Evolutionary conservation across 2,113 vertebrate genomes (phyloP), one percentile per base, ranked within the genome.

Genomic region (Aldabrachelys gigantea): DNA sequence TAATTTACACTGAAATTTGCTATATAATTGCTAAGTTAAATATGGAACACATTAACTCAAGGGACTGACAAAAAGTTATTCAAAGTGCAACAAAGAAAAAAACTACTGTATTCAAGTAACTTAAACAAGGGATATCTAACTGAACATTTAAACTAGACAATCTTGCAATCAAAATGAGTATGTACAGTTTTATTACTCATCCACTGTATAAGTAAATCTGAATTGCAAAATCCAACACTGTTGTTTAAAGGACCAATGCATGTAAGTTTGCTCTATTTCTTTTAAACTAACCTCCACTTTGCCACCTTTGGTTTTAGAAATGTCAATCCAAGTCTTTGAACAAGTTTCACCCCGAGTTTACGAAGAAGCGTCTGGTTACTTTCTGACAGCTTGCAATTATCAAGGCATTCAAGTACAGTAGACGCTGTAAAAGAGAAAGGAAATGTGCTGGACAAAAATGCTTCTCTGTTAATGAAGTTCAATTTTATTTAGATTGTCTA

Each of bases 291-390:
- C 99, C 99, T 99, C 99, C 99, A 99, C 14, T 98, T 97, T 0
- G 99, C 99, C 90, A 99, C 98, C 69, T 98, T 99, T 1, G 99
- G 99, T 94, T 99, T 99, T 81, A 99, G 98, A 95, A 99, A 99
- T 0, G 98, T 99, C 95, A 99, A 97, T 3, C 99, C 99, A 13
- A 99, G 98, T 8, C 99, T 98, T 92, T 99, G 99, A 86, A 98
- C 98, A 1, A 99, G 99, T 97, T 99, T 99, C 96, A 99, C 97
- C 3, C 98, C 98, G 1, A 99, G 98, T 65, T 99, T 99, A 93
- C 99, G 98, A 93, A 99, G 98, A 95, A 98, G 98, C 80, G 98
- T 99, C 95, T 99, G 98, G 89, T 97, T 99, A 96, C 99, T 99
- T 47, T 99, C 98, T 0, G 98, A 97, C 17, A 99, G 97, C 84